phyloP scores from a whole-genome alignment of 2,797 vertebrate genomes.

The Morelia viridis region DNA sequence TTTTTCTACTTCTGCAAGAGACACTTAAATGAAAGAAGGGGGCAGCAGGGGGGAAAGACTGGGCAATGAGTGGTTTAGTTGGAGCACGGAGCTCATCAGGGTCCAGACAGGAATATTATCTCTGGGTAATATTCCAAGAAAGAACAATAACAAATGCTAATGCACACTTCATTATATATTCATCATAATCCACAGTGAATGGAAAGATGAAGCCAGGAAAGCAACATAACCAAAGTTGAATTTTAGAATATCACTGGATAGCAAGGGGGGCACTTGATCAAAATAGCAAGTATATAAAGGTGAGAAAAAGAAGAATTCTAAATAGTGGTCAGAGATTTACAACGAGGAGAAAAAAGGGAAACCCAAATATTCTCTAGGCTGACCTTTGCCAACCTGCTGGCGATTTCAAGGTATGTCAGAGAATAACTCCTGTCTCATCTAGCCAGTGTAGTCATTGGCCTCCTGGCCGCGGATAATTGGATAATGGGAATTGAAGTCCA shows the following conservation, averaged over 20 bases:
- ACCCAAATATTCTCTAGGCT: neutral
- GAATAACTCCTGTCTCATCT: neutral
- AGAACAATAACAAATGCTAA: neutral
- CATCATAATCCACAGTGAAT: neutral
- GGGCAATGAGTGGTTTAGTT: neutral
- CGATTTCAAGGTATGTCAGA: neutral
- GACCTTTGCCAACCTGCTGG: neutral
- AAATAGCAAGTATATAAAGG: conserved; percentile 3
- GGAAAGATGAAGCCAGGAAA: neutral
- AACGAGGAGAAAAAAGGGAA: neutral
- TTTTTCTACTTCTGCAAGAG: neutral
- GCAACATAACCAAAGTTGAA: neutral
- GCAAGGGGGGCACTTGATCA: neutral
- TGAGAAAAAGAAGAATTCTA: conserved; percentile 8
- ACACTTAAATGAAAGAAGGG: neutral
- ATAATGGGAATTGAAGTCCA: neutral
- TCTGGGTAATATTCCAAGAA: neutral
- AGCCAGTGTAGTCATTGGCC: neutral
- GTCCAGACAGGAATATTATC: neutral
- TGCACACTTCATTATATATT: neutral
- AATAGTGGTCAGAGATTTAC: neutral
- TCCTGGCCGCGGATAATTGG: neutral
- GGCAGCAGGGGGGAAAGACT: neutral
- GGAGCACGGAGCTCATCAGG: neutral
- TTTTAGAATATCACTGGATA: neutral